Evolutionary conservation across 2,113 vertebrate species (phyloP), one percentile per base, ranked within the genome.

Genomic region (Zosterops pallidus): DNA sequence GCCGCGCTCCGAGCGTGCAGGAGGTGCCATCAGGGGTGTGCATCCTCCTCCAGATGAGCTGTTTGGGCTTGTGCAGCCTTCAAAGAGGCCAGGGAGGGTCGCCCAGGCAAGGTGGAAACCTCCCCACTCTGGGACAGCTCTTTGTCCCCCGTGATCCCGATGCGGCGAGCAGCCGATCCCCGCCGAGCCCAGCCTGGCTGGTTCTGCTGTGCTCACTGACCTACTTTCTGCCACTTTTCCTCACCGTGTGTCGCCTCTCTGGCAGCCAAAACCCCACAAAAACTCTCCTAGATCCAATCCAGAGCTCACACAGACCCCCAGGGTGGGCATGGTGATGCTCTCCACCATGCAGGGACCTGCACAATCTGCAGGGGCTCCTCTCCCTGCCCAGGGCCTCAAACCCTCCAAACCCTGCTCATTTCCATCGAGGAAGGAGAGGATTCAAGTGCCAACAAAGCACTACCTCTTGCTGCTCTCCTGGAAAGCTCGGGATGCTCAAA

Each of bases 211-310:
- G 89, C 85, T 89, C 9, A 52, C 49, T 77, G 94, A 96, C 96
- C 96, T 93, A 87, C 68, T 96, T 97, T 94, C 42, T 33, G 39
- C 46, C 68, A 56, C 96, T 87, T 87, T 69, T 65, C 83, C 78
- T 57, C 12, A 24, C 94, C 1, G 11, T 86, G 53, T 17, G 62
- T 31, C 37, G 23, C 92, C 67, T 94, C 93, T 79, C 62, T 41
- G 85, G 82, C 92, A 83, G 74, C 60, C 29, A 4, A 83, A 86
- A 77, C 9, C 44, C 74, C 74, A 20, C 10, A 3, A 82, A 82
- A 93, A 72, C n/a, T 75, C 35, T 70, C 9, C 0, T 2, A 9
- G 67, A 70, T 60, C 39, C 0, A 1, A 39, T 22, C 33, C 0
- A 1, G n/a, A 65, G 74, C 62, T 96, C 71, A 19, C 24, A 35